These are phyloP conservation scores for Amphibalanus amphitrite DNA, from an alignment of 1,140 invertebrate genomes.

Conservation along the genomic window DNA sequence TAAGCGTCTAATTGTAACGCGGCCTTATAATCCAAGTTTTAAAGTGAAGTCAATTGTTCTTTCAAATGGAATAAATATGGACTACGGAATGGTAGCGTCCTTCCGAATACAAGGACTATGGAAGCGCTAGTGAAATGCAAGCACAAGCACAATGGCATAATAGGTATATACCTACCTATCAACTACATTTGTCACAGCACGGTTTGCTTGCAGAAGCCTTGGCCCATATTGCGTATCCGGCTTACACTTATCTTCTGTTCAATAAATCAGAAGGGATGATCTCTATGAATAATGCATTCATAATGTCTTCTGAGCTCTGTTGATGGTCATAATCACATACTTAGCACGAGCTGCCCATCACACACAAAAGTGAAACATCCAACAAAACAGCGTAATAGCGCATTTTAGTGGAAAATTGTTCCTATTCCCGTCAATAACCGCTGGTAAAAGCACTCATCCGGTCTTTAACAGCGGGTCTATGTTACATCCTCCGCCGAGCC, in stretches of 20 bases:
- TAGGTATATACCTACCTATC: no score
- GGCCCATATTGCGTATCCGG: neutral
- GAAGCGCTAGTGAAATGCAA: no score
- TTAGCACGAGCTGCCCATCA: neutral
- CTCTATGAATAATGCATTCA: neutral
- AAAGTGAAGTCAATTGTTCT: no score
- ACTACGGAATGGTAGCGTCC: no score
- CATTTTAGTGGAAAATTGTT: neutral
- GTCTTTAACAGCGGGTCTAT: neutral
- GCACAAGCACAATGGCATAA: no score
- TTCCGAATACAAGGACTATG: no score
- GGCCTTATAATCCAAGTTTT: no score
- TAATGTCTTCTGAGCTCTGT: neutral
- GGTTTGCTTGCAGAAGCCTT: no score
- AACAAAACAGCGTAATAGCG: neutral
- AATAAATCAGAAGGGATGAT: neutral
- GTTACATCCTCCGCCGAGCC: neutral
- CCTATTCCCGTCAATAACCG: neutral
- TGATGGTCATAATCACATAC: neutral
- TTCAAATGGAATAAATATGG: no score
- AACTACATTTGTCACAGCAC: no score
- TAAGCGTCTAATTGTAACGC: no score
- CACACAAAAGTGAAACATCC: neutral
- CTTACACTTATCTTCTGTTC: neutral
- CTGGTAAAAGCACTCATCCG: neutral